Percentiles rank a stretch among this genome's conserved stretches.
phyloP scores from a whole-genome alignment of 2,113 vertebrate genomes.

The Orientallactaga bullata region DNA sequence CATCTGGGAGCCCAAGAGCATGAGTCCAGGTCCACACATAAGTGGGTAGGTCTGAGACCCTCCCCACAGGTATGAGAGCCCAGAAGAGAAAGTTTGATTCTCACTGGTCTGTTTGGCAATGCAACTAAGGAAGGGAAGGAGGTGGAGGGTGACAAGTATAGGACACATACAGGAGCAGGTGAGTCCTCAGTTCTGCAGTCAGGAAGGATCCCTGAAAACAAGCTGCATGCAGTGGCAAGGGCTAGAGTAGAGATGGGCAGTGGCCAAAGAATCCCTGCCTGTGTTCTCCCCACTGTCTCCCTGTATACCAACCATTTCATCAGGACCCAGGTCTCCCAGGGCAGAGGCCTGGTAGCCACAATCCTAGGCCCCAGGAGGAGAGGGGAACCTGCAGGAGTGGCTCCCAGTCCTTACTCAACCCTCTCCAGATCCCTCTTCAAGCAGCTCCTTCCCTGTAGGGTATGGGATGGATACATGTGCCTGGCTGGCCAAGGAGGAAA shows the following conservation, averaged over 20 bases:
- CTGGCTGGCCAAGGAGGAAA: conserved; percentile 79
- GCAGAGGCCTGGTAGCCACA: neutral
- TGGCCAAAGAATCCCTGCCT: neutral
- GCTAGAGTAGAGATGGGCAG: neutral
- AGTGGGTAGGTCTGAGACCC: neutral
- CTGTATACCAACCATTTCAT: neutral
- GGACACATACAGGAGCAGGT: neutral
- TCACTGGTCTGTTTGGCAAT: conserved; percentile 40
- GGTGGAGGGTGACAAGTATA: neutral
- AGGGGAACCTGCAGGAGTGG: neutral
- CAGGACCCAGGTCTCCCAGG: neutral
- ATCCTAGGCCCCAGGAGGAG: neutral
- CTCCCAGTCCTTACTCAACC: neutral
- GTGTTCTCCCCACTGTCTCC: neutral
- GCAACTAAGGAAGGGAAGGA: neutral
- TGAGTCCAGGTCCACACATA: neutral
- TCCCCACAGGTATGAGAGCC: neutral
- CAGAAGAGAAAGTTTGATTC: neutral
- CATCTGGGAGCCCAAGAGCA: conserved; percentile 5
- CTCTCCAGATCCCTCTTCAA: conserved; percentile 8
- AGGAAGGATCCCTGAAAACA: neutral
- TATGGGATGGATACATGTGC: conserved; percentile 58
- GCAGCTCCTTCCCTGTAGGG: conserved; percentile 68
- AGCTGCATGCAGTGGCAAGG: conserved; percentile 52
- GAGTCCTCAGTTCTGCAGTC: neutral